Evolutionary conservation across 2,797 vertebrate genomes (phyloP), one percentile per base, ranked within the genome.

Genomic region (Spinus olivaceus): DNA sequence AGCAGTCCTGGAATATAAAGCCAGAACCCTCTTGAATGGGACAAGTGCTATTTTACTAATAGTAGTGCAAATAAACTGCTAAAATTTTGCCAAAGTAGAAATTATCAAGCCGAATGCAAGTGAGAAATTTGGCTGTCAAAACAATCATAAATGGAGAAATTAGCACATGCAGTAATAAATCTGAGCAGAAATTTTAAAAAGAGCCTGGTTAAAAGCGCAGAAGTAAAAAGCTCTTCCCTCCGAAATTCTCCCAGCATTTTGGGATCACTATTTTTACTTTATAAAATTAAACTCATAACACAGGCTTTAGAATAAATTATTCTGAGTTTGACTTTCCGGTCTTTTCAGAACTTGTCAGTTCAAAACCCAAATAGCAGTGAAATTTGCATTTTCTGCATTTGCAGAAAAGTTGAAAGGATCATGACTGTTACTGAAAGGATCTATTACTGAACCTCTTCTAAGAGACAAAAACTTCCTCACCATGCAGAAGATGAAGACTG

Each of bases 181-280:
- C 10, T 71, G 18, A 80, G 20, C 32, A 80, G 32, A 89, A 90
- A 76, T 79, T 28, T 5, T 3, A 23, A 46, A 37, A 69, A 28
- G 32, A 12, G 2, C n/a, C 50, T 71, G 42, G 42, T 30, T 86
- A 90, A 80, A 89, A 85, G 61, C 35, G 41, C 30, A 53, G 71
- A 51, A 80, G 21, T 28, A 66, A 74, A 80, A 72, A 73, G 15
- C 39, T 86, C 46, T 88, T 94, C n/a, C 28, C 42, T 66, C 32
- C 25, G 32, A 85, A 91, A 73, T 59, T 28, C n/a, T 86, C 86
- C 53, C 90, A 82, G 18, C 12, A 42, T 91, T 89, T 81, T 91
- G 71, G 50, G 37, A 80, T 67, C 39, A 89, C 49, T 87, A 39
- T 89, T 93, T 95, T 86, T 91, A 32, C 74, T 92, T 78, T 81